phyloP scores from a whole-genome alignment of 1,140 invertebrate species.

The Atta colombica region DNA sequence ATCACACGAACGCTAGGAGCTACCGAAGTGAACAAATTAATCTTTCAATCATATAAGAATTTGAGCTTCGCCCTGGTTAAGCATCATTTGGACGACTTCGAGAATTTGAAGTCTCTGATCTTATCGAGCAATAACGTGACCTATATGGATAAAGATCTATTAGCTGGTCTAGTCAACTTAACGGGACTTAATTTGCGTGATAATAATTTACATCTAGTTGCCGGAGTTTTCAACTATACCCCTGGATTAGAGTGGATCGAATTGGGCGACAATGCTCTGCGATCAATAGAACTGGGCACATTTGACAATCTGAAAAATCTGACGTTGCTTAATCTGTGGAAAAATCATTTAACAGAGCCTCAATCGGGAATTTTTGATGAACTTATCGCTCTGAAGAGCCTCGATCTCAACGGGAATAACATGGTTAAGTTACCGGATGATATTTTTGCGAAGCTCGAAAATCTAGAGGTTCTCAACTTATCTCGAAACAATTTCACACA shows the following conservation, averaged over 20 bases:
- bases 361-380: constrained; percentile 88
- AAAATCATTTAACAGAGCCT: constrained; percentile 88
- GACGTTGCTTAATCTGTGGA: constrained; percentile 88
- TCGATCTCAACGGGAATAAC: constrained; percentile 89
- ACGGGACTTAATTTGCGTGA: constrained; percentile 88
- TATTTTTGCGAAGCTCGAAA: constrained; percentile 88
- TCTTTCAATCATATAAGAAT: constrained; percentile 86
- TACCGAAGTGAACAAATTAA: constrained; percentile 82
- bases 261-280: constrained; percentile 88
- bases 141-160: constrained; percentile 88
- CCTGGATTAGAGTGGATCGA: constrained; percentile 88
- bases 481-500: constrained; percentile 88
- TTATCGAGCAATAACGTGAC: constrained; percentile 86
- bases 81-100: constrained; percentile 87
- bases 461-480: constrained; percentile 88
- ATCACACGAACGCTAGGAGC: constrained; percentile 81
- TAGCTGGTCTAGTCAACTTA: constrained; percentile 87
- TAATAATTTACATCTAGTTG: constrained; percentile 86
- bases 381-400: constrained; percentile 87
- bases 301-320: constrained; percentile 88
- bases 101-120: constrained; percentile 84
- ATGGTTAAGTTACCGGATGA: constrained; percentile 87
- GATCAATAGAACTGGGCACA: constrained; percentile 87
- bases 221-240: constrained; percentile 78
- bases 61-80: constrained; percentile 85